phyloP scores from a whole-genome alignment of 92 coral and sea anemone genomes.

The Meandrina meandrites region DNA sequence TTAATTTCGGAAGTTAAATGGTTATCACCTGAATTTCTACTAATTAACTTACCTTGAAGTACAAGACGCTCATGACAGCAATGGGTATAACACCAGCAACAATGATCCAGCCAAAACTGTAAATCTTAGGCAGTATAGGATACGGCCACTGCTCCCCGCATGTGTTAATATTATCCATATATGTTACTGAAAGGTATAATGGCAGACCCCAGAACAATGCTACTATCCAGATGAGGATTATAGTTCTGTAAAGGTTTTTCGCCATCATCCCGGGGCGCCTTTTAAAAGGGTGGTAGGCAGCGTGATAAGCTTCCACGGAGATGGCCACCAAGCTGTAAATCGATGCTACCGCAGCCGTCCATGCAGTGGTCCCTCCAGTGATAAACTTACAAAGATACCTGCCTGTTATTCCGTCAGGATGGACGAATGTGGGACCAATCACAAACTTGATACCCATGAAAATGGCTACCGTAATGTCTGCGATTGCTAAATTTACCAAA shows the following conservation, averaged over 20 bases:
- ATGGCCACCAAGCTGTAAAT: conserved; percentile 36
- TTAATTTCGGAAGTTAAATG: background rate
- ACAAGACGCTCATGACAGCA: conserved; percentile 27
- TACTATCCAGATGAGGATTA: conserved; percentile 19
- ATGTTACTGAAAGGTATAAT: conserved; percentile 38
- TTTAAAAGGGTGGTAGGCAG: conserved; percentile 3
- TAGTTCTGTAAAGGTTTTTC: background rate
- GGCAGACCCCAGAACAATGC: conserved; percentile 48
- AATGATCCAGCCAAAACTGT: conserved; percentile 45
- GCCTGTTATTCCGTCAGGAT: conserved; percentile 27
- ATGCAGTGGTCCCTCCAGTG: conserved; percentile 41
- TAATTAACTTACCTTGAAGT: conserved; percentile 21
- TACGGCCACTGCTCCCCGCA: conserved; percentile 42
- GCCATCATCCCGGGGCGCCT: background rate
- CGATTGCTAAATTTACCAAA: conserved; percentile 30
- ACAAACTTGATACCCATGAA: conserved; percentile 42
- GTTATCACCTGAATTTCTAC: too few relatives aligned
- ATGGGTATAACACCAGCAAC: conserved; percentile 36
- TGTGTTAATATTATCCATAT: conserved; percentile 11
- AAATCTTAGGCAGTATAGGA: conserved; percentile 20
- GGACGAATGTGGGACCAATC: conserved; percentile 19
- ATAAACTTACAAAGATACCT: conserved; percentile 21
- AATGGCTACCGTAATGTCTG: conserved; percentile 32
- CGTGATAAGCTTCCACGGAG: conserved; percentile 1
- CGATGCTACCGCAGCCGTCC: conserved; percentile 42